These are phyloP conservation scores for Phorcus lineatus DNA, from an alignment of 2,888 invertebrate genomes.

Conservation along the genomic window DNA sequence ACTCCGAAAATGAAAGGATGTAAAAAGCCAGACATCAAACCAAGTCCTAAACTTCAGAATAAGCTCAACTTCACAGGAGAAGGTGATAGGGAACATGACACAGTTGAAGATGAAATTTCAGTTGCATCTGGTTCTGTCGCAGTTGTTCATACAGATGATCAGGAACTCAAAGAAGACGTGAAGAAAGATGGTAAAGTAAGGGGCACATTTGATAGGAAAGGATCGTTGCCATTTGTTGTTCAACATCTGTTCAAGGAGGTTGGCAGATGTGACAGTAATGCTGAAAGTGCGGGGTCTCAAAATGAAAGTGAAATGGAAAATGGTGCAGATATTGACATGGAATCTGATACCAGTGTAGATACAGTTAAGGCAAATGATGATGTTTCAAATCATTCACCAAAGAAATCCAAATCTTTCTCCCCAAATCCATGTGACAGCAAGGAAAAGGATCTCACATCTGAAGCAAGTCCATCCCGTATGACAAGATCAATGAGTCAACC, in stretches of 20 bases:
- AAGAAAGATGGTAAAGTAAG: background rate
- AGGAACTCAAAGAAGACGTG: too few species aligned
- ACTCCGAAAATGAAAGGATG: background rate
- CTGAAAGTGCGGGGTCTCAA: background rate
- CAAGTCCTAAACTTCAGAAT: background rate
- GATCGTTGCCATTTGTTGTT: background rate
- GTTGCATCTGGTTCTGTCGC: background rate
- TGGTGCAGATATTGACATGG: background rate
- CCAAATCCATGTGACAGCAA: background rate
- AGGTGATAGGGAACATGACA: background rate
- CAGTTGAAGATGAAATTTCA: background rate
- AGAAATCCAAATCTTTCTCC: background rate
- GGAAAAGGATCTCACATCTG: background rate
- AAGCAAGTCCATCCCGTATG: background rate
- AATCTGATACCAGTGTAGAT: too few species aligned
- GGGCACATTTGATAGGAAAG: background rate
- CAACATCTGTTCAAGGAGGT: background rate
- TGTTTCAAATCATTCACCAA: background rate
- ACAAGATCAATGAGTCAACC: slow-evolving; percentile 3
- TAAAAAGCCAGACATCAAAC: background rate
- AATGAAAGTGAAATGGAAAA: background rate
- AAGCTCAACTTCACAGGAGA: background rate
- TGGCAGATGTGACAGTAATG: background rate
- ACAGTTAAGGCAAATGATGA: too few species aligned
- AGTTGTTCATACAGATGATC: background rate